Evolutionary conservation across 2,888 invertebrate species (phyloP), one percentile per base, ranked within the genome.

Genomic region (Amphipoea oculea): DNA sequence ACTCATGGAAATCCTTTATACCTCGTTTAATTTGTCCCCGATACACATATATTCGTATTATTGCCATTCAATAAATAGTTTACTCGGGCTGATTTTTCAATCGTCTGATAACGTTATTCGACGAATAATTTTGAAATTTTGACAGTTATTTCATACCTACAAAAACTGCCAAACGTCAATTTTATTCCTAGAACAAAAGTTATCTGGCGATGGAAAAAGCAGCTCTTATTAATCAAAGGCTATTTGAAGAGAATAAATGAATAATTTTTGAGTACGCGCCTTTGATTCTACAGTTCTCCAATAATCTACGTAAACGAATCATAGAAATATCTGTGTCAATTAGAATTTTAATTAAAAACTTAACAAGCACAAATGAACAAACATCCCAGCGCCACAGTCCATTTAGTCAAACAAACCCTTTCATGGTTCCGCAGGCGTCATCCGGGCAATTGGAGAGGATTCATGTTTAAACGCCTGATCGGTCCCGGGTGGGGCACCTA

Each of bases 381-480:
- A 82, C 66, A 63, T 79, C 73, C 69, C 73, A 54, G 70, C 75
- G 71, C 79, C 69, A 71, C 75, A 81, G 73, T 81, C 78, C 40
- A 78, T 74, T 82, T 78, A 80, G 81, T 69, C 68, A 90, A 91
- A 91, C 90, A 92, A 89, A 90, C 91, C 92, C 90, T 93, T 92
- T 92, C 89, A 90, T 90, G 91, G 90, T 91, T 92, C 93, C 89
- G 86, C 91, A 85, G 76, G 68, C 82, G 90, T 87, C 84, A 89
- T 91, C 88, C 91, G 90, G 92, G 92, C 93, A 95, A 95, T 94
- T 95, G 94, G 94, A 93, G 93, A 92, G 94, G 94, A 95, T 93
- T 92, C 93, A 85, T 90, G 94, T 94, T 95, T 94, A 94, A 93
- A 92, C 92, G 93, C 88, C 87, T 89, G 93, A 95, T 95, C 95